A percentile compares a stretch with the other conserved stretches of the same genome.
These are phyloP conservation scores for Coryphaenoides rupestris DNA, from an alignment of 2,113 vertebrate genomes.

Conservation along the genomic window DNA sequence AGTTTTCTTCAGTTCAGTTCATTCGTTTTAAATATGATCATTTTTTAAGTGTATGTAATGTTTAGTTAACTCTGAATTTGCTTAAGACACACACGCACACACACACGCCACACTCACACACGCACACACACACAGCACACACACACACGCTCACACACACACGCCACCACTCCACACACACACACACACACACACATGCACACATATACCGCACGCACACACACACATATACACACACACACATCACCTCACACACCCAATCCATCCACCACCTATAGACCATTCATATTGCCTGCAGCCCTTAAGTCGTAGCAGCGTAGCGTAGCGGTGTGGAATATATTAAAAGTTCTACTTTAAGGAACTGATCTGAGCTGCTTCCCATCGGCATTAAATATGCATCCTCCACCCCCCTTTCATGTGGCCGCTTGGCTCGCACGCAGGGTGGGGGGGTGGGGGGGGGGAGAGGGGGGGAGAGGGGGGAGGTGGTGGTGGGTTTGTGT, in stretches of 20 bases:
- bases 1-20: no score
- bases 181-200: conserved; percentile 12
- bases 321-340: conserved; percentile 40
- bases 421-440: no score
- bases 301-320: conserved; percentile 11
- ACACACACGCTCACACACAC: conserved; percentile 10
- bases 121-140: conserved; percentile 2
- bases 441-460: conserved; percentile 26
- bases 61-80: no score
- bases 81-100: not conserved
- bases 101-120: conserved; percentile 27
- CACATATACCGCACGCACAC: conserved; percentile 25
- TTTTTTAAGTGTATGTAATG: no score
- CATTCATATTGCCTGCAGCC: no score
- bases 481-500: conserved; percentile 46
- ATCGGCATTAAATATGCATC: conserved; percentile 70
- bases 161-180: not conserved
- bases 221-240: conserved; percentile 10
- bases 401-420: conserved; percentile 67
- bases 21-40: no score
- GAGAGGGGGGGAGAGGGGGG: conserved; percentile 26
- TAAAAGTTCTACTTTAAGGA: conserved; percentile 44
- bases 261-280: conserved; percentile 1
- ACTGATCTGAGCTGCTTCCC: conserved; percentile 63
- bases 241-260: conserved; percentile 6